Conservation (phyloP, 2,113 vertebrate species). For the Macquaria ambigua region DNA sequence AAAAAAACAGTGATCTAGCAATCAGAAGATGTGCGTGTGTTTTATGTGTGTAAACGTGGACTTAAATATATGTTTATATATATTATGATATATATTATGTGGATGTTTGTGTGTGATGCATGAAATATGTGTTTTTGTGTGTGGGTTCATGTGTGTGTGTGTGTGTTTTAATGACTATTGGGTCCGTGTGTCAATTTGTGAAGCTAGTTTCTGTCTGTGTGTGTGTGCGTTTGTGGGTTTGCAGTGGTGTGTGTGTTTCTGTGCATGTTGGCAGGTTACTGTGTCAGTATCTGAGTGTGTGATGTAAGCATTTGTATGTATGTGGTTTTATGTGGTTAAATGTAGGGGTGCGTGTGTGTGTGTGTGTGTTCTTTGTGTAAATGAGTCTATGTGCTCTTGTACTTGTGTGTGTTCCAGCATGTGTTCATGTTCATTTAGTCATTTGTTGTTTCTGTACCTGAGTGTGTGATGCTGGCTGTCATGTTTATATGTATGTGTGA, state of each 20-base stretch:
- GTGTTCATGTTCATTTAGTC: not conserved
- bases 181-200: slow-evolving; percentile 3
- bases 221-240: slow-evolving; percentile 3
- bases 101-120: not conserved
- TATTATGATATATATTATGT: not conserved
- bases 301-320: slow-evolving; percentile 17
- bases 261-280: slow-evolving; percentile 18
- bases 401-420: not conserved
- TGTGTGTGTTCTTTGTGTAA: slow-evolving; percentile 4
- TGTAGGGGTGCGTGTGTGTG: not conserved
- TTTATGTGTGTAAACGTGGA: slow-evolving; percentile 22
- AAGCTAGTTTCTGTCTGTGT: not conserved
- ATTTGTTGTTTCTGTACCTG: not conserved
- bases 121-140: not conserved
- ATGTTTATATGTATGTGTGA: not conserved
- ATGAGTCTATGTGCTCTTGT: not conserved
- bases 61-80: slow-evolving; percentile 21
- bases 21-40: slow-evolving; percentile 32
- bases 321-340: slow-evolving; percentile 21
- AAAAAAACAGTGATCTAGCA: slow-evolving; percentile 15
- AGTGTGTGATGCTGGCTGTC: not conserved
- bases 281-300: slow-evolving; percentile 30
- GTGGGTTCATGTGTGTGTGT: not conserved
- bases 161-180: not conserved
- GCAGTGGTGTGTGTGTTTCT: not conserved